Evolutionary conservation across 2,113 vertebrate species (phyloP), one percentile per base, ranked within the genome.

Genomic region (Melanostigma gelatinosum): DNA sequence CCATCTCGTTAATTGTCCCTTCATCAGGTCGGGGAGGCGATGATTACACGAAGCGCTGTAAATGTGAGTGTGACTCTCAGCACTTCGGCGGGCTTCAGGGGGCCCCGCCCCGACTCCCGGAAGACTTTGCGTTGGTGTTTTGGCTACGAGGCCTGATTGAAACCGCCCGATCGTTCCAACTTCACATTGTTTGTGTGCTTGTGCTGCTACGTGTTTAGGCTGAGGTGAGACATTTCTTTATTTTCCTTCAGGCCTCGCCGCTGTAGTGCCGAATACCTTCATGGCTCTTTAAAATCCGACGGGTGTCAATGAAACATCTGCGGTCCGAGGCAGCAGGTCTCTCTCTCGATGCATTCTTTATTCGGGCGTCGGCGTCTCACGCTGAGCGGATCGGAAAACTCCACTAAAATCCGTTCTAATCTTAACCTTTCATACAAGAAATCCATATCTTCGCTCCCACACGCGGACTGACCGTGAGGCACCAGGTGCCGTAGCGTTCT

Each of bases 181-280:
- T 72, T 78, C 87, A 36, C 84, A 60, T 77, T 93, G 91, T 92
- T 92, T 88, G 87, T 88, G 85, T 85, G 85, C 84, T 79, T 58
- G 77, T 77, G 84, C 87, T 87, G 71, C 87, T 72, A 60, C 72
- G 6, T 91, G 91, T 93, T 94, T 91, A 87, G 92, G 79, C 90
- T 91, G 80, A 80, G 83, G 64, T 72, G 74, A 85, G 75, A 73
- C 75, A 67, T 76, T 83, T 93, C 89, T 94, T 94, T 91, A 85
- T 93, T 93, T 87, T 87, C 68, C 75, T 88, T 83, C 68, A 68
- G 75, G 50, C 69, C 61, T 62, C 38, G 57, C 48, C 80, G 32
- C 55, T n/a, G 63, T 77, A 29, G 61, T 44, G 73, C 67, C 46
- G 66, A 82, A 87, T 85, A 54, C 75, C 72, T 82, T 82, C 50